Percentiles rank a stretch among this genome's conserved stretches.
These are phyloP conservation scores for Entomobrya multifasciata DNA, from an alignment of 2,888 invertebrate genomes.

Conservation along the genomic window DNA sequence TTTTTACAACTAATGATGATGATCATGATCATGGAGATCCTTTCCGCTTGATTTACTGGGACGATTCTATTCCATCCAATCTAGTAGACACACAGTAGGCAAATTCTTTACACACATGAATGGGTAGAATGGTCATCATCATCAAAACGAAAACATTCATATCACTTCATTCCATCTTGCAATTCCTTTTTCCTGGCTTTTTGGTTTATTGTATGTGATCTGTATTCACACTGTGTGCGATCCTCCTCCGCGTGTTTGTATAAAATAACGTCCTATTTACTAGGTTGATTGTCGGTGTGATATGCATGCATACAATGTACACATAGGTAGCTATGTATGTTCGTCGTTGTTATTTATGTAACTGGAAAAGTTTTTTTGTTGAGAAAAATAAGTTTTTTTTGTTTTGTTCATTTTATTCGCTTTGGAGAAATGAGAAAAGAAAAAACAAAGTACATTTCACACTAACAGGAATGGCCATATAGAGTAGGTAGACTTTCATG, in stretches of 20 bases:
- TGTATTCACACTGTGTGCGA: background rate
- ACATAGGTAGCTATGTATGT: background rate
- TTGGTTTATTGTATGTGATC: background rate
- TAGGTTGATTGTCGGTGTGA: background rate
- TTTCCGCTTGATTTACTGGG: no score
- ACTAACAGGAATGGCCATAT: background rate
- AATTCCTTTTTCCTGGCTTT: background rate
- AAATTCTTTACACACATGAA: no score
- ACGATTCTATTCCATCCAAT: no score
- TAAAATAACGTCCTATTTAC: background rate
- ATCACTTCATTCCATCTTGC: no score
- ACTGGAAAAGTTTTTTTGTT: slow-evolving; percentile 39
- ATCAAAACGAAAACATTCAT: no score
- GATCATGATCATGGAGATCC: no score
- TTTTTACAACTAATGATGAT: no score
- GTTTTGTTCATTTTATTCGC: slow-evolving; percentile 22
- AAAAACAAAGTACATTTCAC: background rate
- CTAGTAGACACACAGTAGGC: no score
- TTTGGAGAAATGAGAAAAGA: background rate
- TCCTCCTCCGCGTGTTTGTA: background rate
- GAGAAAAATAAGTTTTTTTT: background rate
- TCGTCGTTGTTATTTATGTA: slow-evolving; percentile 50
- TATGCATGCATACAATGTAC: background rate
- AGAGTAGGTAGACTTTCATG: background rate
- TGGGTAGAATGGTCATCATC: no score